A percentile compares a stretch with the other conserved stretches of the same genome.
phyloP scores from a whole-genome alignment of 2,797 vertebrate species.

The Tenualosa ilisha region DNA sequence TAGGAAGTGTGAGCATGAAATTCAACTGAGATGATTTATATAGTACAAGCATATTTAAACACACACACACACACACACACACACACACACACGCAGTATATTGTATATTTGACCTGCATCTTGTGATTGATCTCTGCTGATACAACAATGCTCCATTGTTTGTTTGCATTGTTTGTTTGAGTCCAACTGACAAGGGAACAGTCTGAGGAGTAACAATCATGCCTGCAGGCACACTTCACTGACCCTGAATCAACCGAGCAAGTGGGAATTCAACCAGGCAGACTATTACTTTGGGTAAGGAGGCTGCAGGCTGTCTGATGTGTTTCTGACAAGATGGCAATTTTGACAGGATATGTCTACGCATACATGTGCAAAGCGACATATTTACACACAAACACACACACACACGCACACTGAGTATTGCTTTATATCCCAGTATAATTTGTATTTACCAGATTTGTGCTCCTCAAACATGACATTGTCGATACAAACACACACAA shows the following conservation, averaged over 20 bases:
- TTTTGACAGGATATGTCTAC: slow-evolving; percentile 2
- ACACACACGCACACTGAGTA: not conserved
- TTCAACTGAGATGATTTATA: not conserved
- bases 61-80: not conserved
- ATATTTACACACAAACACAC: not conserved
- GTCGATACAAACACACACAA: not conserved
- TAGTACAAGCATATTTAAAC: not conserved
- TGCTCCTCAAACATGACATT: no score
- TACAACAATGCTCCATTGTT: not conserved
- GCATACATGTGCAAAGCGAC: not conserved
- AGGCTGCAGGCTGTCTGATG: not conserved
- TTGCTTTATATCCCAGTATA: no score
- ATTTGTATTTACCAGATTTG: no score
- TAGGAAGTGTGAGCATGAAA: not conserved
- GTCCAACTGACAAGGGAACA: not conserved
- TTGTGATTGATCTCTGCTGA: not conserved
- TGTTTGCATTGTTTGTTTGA: no score
- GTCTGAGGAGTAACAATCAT: not conserved
- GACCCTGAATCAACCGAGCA: not conserved
- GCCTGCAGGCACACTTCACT: not conserved
- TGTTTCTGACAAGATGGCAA: not conserved
- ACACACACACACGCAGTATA: not conserved
- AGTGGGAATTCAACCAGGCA: slow-evolving; percentile 1
- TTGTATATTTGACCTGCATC: not conserved
- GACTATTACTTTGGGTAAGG: slow-evolving; percentile 12